These are phyloP conservation scores for Dendronephthya gigantea DNA, from an alignment of 64 coral and sea anemone species.

Conservation along the genomic window DNA sequence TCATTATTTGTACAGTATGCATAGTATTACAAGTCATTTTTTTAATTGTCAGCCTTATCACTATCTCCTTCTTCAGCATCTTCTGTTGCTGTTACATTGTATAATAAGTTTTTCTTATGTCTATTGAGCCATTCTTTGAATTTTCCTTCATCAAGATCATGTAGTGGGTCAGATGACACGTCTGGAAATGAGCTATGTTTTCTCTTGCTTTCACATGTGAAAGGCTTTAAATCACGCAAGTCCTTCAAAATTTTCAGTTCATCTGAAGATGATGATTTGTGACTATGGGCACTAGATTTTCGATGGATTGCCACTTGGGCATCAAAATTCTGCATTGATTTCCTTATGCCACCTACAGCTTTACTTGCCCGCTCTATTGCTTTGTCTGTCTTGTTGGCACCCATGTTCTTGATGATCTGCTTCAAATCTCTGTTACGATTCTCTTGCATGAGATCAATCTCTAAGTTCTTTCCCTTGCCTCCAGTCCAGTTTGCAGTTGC, in stretches of 20 bases:
- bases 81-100: not conserved
- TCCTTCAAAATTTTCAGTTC: not conserved
- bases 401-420: not conserved
- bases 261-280: not conserved
- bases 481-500: not conserved
- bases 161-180: not conserved
- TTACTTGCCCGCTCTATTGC: not conserved
- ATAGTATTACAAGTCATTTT: not conserved
- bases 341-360: not conserved
- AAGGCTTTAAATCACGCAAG: not conserved
- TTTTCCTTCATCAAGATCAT: not conserved
- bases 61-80: not conserved
- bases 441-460: slow-evolving; percentile 2
- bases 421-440: not conserved
- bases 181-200: not conserved
- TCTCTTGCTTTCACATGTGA: not conserved
- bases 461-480: not conserved
- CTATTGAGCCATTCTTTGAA: not conserved
- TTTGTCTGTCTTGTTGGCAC: no score
- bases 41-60: not conserved
- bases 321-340: not conserved
- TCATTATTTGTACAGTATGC: no score
- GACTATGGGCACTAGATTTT: not conserved
- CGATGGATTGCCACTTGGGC: not conserved
- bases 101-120: slow-evolving; percentile 7